A percentile compares a stretch with the other conserved stretches of the same genome.
Conservation (phyloP, 2,113 vertebrate genomes). For the Saccopteryx leptura region DNA sequence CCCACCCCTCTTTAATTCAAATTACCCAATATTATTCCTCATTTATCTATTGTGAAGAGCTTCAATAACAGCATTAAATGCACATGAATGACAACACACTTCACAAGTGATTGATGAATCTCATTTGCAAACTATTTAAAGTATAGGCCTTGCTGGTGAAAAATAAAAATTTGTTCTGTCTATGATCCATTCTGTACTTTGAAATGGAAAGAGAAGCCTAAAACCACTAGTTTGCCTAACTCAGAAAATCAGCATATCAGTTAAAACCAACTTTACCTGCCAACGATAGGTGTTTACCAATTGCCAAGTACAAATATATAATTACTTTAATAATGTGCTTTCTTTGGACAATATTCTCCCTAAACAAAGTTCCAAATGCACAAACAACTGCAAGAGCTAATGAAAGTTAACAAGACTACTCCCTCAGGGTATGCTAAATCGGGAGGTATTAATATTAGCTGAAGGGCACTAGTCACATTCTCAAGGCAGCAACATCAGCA, state of each 20-base stretch:
- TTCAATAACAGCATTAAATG: background rate
- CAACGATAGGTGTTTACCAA: slow-evolving; percentile 9
- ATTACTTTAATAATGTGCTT: slow-evolving; percentile 15
- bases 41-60: background rate
- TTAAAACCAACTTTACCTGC: slow-evolving; percentile 28
- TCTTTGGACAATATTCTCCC: slow-evolving; percentile 14
- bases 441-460: too few relatives aligned
- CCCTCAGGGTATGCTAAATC: background rate
- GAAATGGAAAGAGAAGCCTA: slow-evolving; percentile 17
- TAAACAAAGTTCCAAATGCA: background rate
- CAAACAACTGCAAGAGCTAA: background rate
- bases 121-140: slow-evolving; percentile 59
- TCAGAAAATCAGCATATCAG: slow-evolving; percentile 24
- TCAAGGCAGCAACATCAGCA: background rate
- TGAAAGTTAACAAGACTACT: background rate
- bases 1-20: background rate
- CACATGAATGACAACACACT: background rate
- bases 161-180: slow-evolving; percentile 12
- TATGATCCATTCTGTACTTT: background rate
- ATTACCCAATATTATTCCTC: background rate
- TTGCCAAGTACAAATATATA: slow-evolving; percentile 47
- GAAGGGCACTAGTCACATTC: background rate
- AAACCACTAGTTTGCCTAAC: slow-evolving; percentile 38
- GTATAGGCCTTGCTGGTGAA: background rate
- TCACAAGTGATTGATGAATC: background rate